Evolutionary conservation across 2,888 invertebrate species (phyloP).

Genomic region (Argyresthia goedartella): DNA sequence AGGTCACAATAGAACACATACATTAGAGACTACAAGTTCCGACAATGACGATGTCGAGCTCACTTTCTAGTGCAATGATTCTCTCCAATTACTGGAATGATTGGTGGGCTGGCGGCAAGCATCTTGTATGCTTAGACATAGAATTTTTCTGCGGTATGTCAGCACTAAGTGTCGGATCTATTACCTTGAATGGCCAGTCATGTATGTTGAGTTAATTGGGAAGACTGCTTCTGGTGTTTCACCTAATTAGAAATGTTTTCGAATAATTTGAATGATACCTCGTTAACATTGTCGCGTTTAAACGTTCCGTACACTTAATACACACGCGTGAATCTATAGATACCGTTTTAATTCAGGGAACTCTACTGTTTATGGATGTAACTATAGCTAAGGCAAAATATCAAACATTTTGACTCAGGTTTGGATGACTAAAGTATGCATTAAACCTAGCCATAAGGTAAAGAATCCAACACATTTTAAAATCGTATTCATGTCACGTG

Average conservation of each 20-base stretch:
- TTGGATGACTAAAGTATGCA: neutral
- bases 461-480: neutral
- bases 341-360: too few relatives aligned
- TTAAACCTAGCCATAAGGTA: neutral
- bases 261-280: too few relatives aligned
- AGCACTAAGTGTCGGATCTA: neutral
- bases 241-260: too few relatives aligned
- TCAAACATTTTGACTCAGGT: neutral
- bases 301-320: too few relatives aligned
- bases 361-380: neutral
- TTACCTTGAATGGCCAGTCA: neutral
- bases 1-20: neutral
- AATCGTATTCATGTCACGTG: neutral
- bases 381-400: neutral
- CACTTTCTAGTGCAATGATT: conserved; percentile 64
- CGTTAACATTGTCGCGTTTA: too few relatives aligned
- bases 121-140: conserved; percentile 21
- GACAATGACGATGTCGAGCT: conserved; percentile 12
- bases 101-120: conserved; percentile 37
- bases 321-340: too few relatives aligned
- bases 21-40: neutral
- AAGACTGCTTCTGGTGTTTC: too few relatives aligned
- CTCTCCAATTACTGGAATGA: conserved; percentile 70
- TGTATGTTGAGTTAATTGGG: too few relatives aligned
- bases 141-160: neutral